Evolutionary conservation across 2,797 vertebrate genomes (phyloP), one percentile per base, ranked within the genome.

Genomic region (Arctocebus calabarensis): DNA sequence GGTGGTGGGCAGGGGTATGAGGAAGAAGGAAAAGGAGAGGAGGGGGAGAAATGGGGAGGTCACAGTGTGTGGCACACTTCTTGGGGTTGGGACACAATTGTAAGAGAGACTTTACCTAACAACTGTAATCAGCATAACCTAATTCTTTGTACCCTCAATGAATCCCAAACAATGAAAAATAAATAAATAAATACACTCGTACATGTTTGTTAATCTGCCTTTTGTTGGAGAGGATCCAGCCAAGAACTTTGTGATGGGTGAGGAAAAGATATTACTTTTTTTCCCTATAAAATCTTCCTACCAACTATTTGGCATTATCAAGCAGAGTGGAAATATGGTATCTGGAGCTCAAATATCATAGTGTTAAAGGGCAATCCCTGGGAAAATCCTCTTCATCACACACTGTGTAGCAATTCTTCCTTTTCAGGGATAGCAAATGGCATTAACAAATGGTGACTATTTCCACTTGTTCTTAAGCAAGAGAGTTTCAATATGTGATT

Each of bases 381-480:
- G 23, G n/a, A 88, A 81, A 94, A 64, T 75, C 14, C 4, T 89
- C 34, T 88, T 29, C 25, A 12, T 70, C 45, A 83, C 5, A 59
- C 7, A 78, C 17, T 16, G 8, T 57, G 17, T 5, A 85, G 7
- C 10, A n/a, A 5, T 27, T 84, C 84, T 95, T 90, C 57, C 40
- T 73, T 78, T 82, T 48, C 2, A 34, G 64, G 4, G 12, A 74
- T 91, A 74, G 43, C 34, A 84, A 94, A 82, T 82, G 11, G 7
- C 74, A 85, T 82, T 62, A 90, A 84, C 32, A 89, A 94, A 71
- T 12, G 12, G 6, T 43, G 19, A 87, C 48, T 88, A 55, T 55
- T 77, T 89, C 74, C 29, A 89, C 22, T 71, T 90, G 10, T 94
- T 92, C 74, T 90, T 79, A 61, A 94, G 71, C 64, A 82, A 86